A percentile compares a stretch with the other conserved stretches of the same genome.
Conservation (phyloP, 2,797 vertebrate species). For the Micrastur ruficollis region DNA sequence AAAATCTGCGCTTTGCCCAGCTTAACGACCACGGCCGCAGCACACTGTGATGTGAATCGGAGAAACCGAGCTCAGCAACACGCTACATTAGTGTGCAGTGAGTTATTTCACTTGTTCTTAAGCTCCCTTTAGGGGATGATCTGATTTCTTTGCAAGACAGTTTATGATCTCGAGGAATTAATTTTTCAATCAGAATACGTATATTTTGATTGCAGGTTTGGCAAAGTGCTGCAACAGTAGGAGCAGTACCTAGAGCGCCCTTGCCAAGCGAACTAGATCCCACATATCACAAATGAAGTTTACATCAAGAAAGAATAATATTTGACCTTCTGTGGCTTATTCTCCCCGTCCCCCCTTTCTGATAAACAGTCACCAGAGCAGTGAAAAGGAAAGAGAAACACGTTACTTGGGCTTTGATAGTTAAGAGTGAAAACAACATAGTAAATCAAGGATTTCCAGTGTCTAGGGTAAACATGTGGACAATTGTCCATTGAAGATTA, state of each 20-base stretch:
- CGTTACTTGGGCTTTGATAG: background rate
- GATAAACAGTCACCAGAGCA: background rate
- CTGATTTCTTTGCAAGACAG: background rate
- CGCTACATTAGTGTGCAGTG: background rate
- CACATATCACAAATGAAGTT: background rate
- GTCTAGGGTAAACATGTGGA: background rate
- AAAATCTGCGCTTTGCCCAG: background rate
- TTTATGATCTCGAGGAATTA: background rate
- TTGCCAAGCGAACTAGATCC: background rate
- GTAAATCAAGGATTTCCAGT: background rate
- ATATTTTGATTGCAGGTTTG: background rate
- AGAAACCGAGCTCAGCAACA: background rate
- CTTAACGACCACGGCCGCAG: constrained; percentile 26
- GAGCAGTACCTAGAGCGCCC: background rate
- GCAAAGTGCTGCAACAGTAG: background rate
- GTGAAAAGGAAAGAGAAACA: background rate
- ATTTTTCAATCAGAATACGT: background rate
- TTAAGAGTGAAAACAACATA: background rate
- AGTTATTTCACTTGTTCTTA: background rate
- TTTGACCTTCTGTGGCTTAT: background rate
- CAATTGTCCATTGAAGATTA: background rate
- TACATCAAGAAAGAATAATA: background rate
- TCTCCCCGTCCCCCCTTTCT: background rate
- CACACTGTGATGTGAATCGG: constrained; percentile 54
- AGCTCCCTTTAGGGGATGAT: background rate